A percentile compares a stretch with the other conserved stretches of the same genome.
These are phyloP conservation scores for Serrognathus titanus DNA, from an alignment of 2,888 invertebrate species.

Conservation along the genomic window DNA sequence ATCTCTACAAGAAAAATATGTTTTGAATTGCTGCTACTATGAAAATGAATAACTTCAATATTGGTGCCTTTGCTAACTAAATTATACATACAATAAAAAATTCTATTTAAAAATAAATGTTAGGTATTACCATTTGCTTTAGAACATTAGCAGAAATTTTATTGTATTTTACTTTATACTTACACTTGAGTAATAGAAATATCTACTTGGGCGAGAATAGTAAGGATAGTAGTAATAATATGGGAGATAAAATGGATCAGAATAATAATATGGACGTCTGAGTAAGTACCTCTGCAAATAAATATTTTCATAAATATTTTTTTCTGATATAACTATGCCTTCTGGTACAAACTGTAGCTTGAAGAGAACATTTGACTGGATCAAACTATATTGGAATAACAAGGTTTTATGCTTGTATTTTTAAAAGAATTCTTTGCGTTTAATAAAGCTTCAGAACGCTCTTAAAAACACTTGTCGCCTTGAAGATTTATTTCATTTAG, in stretches of 20 bases:
- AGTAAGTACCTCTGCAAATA: slow-evolving; percentile 20
- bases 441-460: background rate
- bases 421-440: slow-evolving; percentile 1
- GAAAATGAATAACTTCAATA: too few relatives aligned
- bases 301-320: slow-evolving; percentile 5
- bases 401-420: background rate
- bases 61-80: too few relatives aligned
- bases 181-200: slow-evolving; percentile 14
- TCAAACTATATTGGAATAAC: too few relatives aligned
- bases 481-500: background rate
- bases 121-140: too few relatives aligned
- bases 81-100: too few relatives aligned
- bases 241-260: slow-evolving; percentile 9
- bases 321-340: background rate
- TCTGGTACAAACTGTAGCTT: too few relatives aligned
- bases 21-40: too few relatives aligned
- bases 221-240: slow-evolving; percentile 14
- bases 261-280: slow-evolving; percentile 16
- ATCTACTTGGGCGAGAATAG: slow-evolving; percentile 15
- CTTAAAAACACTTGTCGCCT: slow-evolving; percentile 15
- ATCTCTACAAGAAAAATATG: too few relatives aligned
- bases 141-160: too few relatives aligned
- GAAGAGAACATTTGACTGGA: too few relatives aligned
- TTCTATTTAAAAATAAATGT: too few relatives aligned
- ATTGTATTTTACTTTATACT: slow-evolving; percentile 1